Percentiles rank a stretch among this genome's conserved stretches.
Conservation (phyloP, 1,140 invertebrate genomes). For the Hesperophylax magnus region DNA sequence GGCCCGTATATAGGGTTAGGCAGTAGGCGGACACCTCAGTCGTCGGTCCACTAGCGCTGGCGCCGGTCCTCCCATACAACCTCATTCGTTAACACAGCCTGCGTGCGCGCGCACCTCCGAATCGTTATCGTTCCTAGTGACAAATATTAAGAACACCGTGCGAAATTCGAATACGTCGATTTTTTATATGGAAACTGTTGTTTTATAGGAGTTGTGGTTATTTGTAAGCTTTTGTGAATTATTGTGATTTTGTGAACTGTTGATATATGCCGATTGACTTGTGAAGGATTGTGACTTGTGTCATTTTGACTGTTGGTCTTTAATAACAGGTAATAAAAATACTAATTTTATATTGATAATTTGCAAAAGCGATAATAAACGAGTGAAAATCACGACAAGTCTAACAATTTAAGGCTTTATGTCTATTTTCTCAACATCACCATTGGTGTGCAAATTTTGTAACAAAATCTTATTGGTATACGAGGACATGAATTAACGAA, state of each 20-base stretch:
- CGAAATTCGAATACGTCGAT: neutral
- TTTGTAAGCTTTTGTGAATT: neutral
- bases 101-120: neutral
- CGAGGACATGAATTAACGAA: no score
- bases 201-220: neutral
- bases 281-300: neutral
- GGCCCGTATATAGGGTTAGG: constrained; percentile 51
- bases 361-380: neutral
- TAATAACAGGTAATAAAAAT: constrained; percentile 22
- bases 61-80: constrained; percentile 12
- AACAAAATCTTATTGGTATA: neutral
- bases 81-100: neutral
- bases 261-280: neutral
- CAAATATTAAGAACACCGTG: neutral
- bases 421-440: no score
- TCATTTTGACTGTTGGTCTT: neutral
- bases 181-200: neutral
- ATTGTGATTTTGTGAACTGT: constrained; percentile 10
- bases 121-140: neutral
- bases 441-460: no score
- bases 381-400: no score
- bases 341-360: neutral
- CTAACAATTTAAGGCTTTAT: no score
- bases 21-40: constrained; percentile 45
- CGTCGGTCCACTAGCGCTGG: constrained; percentile 40